Evolutionary conservation across 2,113 vertebrate species (phyloP), one percentile per base, ranked within the genome.

Genomic region (Eudyptes chrysolophus): DNA sequence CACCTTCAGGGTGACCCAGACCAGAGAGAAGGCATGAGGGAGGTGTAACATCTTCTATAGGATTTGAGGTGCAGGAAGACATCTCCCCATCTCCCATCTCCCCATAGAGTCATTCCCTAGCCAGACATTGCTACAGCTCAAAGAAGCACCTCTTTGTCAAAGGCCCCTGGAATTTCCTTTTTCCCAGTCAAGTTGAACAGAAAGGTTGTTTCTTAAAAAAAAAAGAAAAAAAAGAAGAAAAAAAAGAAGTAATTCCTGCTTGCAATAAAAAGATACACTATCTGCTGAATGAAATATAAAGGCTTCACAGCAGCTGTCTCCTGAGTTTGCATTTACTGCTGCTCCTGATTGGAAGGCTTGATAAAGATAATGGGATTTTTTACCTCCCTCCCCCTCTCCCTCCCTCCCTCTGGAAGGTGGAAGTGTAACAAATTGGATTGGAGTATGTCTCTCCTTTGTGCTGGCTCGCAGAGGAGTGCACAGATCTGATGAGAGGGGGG

Each of bases 311-410:
- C 96, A 93, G 97, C 98, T 98, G 97, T 98, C 98, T 97, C 98
- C 98, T 91, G 97, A 95, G 98, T 98, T 98, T 98, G 97, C 97
- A 98, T 98, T 98, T 98, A 98, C 95, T 18, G 16, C 95, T 90
- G 95, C 93, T 96, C 95, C 96, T 91, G 98, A 99, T 99, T 96
- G 96, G 94, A 97, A 97, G 94, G 96, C 78, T 95, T 98, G 99
- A 99, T 99, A 99, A 98, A 98, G 97, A 97, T 99, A 99, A 99
- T 99, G 98, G 99, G 98, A 99, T 99, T 99, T 99, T 96, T 98
- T 97, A 94, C 94, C 93, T 98, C 94, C 96, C 92, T 95, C 91
- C 88, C 83, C 83, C 68, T 93, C 90, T 97, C 80, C 85, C 88
- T 96, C 92, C 76, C 49, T 97, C 94, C 91, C 97, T 96, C 97